Base-by-base conservation (phyloP, 2,797 vertebrate species). In the Pseudochaenichthys georgianus region DNA sequence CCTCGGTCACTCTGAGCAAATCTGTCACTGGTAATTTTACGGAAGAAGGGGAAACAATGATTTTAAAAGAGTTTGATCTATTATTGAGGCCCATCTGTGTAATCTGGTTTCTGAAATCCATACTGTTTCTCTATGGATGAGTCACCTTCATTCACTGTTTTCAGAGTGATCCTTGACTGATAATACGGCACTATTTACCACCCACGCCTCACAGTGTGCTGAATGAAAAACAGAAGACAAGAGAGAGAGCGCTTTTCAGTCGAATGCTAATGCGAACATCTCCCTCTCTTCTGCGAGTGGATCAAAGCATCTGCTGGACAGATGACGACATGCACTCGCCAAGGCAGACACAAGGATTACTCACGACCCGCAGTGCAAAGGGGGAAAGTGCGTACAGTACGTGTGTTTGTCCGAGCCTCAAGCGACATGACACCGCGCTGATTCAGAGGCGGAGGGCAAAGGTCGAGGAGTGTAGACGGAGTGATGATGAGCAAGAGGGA, bases 91-190 rank as follows among this genome's bases (percentile, higher is more conserved):
- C 34, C 61, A 66, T 38, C 34, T 7, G 34, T 59, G 60, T 68
- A 78, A 84, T 64, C 52, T 78, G 75, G 55, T 73, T 74, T 38
- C 73, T 74, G 72, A 84, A 82, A 74, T 54, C 16, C 45, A 50
- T 81, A 61, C 76, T 85, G 81, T 87, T 81, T 81, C 61, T 84
- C 69, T 80, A 57, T 61, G 74, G 80, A 68, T 92, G 88, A 93
- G 70, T 92, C 87, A 89, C 76, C 77, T 91, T 88, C 90, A 92
- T 93, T 93, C 89, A 93, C 77, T 61, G 80, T 48, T 59, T 91
- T 59, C 75, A 78, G 82, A 90, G 86, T 71, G 85, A 85, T 88
- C 86, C 88, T 92, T 90, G 78, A 91, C 87, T 87, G 83, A 87
- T 81, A 83, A 90, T 88, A 88, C 81, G 70, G 82, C 64, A 84